Percentiles rank a stretch among this genome's conserved stretches.
Evolutionary conservation across 2,888 invertebrate genomes (phyloP).

Genomic region (Chrysomela aeneicollis): DNA sequence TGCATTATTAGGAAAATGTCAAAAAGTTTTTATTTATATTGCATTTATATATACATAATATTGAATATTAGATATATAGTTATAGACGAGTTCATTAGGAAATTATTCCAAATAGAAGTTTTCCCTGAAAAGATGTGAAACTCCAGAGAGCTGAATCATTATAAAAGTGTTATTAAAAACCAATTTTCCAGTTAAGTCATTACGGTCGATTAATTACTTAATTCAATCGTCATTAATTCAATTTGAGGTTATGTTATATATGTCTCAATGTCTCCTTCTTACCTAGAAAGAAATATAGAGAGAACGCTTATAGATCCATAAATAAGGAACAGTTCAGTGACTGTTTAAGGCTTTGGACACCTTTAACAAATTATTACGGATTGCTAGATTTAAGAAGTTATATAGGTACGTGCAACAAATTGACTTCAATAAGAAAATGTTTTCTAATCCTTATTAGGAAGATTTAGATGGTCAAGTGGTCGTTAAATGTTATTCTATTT

Average conservation of each 20-base stretch:
- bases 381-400: slow-evolving; percentile 18
- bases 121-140: slow-evolving; percentile 16
- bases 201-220: slow-evolving; percentile 46
- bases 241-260: slow-evolving; percentile 40
- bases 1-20: neutral
- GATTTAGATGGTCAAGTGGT: slow-evolving; percentile 13
- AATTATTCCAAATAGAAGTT: too few species aligned
- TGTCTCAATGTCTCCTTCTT: slow-evolving; percentile 38
- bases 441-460: slow-evolving; percentile 20
- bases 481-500: slow-evolving; percentile 1
- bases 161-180: slow-evolving; percentile 36
- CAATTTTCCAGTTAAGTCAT: slow-evolving; percentile 48
- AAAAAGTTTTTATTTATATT: too few species aligned
- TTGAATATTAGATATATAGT: too few species aligned
- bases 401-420: slow-evolving; percentile 28
- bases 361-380: slow-evolving; percentile 27
- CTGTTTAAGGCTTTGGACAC: slow-evolving; percentile 21
- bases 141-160: slow-evolving; percentile 24
- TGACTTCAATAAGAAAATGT: slow-evolving; percentile 17
- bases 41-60: too few species aligned
- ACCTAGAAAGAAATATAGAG: slow-evolving; percentile 22
- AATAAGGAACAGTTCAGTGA: slow-evolving; percentile 21
- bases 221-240: slow-evolving; percentile 40
- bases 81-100: too few species aligned
- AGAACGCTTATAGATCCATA: slow-evolving; percentile 22